Evolutionary conservation across 2,888 invertebrate species (phyloP), one percentile per base, ranked within the genome.

Genomic region (Alviniconcha strummeri): DNA sequence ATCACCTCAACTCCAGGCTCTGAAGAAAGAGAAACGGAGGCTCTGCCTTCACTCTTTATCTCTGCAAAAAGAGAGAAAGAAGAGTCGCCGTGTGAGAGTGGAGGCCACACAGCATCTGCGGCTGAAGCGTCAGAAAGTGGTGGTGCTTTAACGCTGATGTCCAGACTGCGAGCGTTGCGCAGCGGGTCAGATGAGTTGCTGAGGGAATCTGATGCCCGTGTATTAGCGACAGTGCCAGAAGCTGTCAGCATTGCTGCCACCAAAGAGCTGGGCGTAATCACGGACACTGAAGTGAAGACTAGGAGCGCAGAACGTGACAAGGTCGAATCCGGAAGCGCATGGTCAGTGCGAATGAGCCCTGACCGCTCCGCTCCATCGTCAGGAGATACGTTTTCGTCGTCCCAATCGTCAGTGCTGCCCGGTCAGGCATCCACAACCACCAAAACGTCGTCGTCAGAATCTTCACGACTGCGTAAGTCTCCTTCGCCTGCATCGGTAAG

Each of bases 1-100:
- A 69, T 84, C 54, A 74, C 79, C 54, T 79, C 79, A 13, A 17
- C 19, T 6, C 1, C 71, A 2, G 74, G 75, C 9, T 11, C 57
- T 4, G 77, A 83, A 55, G 71, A 55, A 9, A 83, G 75, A 36
- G 60, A 83, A 54, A 54, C 67, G 36, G 67, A 67, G n/a, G 69
- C 83, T 69, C 13, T 67, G 54, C 83, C 80, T 15, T 80, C 83
- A 13, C 75, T 80, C 13, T 83, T 83, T 17, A 60, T 55, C 0
- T 36, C 83, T 7, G 67, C 83, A 17, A 83, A 81, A 60, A 72
- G 74, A 17, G 60, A 81, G 55, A 74, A 81, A 36, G 81, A 81
- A 52, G 81, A 60, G 6, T 67, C 80, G n/a, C 69, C 80, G 64
- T n/a, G 69, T 80, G 80, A 80, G 7, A n/a, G 67, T 8, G 69